These are phyloP conservation scores for Leptinotarsa juncta DNA, from an alignment of 2,888 invertebrate genomes.

Conservation along the genomic window DNA sequence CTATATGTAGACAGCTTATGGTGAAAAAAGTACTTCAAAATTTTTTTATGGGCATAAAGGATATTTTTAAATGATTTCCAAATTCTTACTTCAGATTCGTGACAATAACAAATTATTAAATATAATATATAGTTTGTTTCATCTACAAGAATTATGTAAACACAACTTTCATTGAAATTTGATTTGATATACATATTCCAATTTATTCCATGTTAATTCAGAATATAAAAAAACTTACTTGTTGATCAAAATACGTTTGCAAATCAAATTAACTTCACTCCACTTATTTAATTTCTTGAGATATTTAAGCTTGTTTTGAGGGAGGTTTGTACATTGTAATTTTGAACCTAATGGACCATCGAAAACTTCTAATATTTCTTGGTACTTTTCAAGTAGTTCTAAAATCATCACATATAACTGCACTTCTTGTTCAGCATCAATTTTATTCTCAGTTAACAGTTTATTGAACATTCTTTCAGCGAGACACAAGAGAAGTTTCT, in stretches of 20 bases:
- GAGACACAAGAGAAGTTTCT: conserved; percentile 81
- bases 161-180: conserved; percentile 6
- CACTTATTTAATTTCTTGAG: conserved; percentile 80
- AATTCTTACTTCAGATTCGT: no score
- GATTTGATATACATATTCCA: neutral
- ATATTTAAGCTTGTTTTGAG: conserved; percentile 80
- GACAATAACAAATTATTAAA: no score
- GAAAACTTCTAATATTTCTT: conserved; percentile 84
- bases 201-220: no score
- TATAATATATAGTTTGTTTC: no score
- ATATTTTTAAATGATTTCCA: no score
- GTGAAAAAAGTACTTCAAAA: no score
- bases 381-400: conserved; percentile 82
- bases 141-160: neutral
- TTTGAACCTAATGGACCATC: conserved; percentile 79
- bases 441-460: conserved; percentile 85
- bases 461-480: conserved; percentile 96
- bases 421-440: conserved; percentile 95
- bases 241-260: conserved; percentile 79
- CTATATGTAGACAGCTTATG: no score
- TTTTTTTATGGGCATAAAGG: no score
- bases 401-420: conserved; percentile 90
- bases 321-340: conserved; percentile 75
- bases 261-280: conserved; percentile 78
- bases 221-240: conserved; percentile 69